Base-by-base conservation (phyloP, 2,888 invertebrate genomes). In the Melanostoma mellinum region DNA sequence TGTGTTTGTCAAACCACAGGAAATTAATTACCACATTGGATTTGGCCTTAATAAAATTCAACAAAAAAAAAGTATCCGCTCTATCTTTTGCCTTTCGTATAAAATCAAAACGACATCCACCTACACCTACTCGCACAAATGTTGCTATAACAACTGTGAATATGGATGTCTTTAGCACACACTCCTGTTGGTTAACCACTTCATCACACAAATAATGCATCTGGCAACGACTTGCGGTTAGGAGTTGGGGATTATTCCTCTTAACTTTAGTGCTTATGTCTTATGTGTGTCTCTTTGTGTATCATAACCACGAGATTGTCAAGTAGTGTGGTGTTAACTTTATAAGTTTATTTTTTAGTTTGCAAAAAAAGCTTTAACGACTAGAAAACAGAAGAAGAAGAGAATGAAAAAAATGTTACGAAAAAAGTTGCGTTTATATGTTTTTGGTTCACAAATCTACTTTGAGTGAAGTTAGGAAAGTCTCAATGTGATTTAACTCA, bases 201-300 rank as follows among this genome's bases (percentile, higher is more conserved):
- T 75, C 74, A 80, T 80, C 71, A 65, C 80, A 71, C 69, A 75
- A 75, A 80, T 75, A 80, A 71, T 80, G 80, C 80, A 80, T 71
- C 65, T 80, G 80, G 35, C 69, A 65, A 69, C 35, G 69, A 75
- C 75, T 80, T 80, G 80, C 10, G 80, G 80, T 80, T 71, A 48
- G 35, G 48, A 65, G 61, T 44, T 42, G 33, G 44, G 53, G 20
- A 20, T 20, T 20, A 20, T 20, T 20, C 20, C 20, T 20, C 20
- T 20, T 20, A 20, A 20, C 20, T 20, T 20, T 20, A 20, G 20
- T 20, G 20, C 20, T 20, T 20, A 20, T 20, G 20, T 20, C 20
- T 20, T 20, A 20, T 20, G 20, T 20, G 20, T 20, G 20, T 20
- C 20, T 20, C 20, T 20, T 20, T 20, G 20, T 1, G 20, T 20